Conservation (phyloP, 2,113 vertebrate genomes). For the Takifugu flavidus region DNA sequence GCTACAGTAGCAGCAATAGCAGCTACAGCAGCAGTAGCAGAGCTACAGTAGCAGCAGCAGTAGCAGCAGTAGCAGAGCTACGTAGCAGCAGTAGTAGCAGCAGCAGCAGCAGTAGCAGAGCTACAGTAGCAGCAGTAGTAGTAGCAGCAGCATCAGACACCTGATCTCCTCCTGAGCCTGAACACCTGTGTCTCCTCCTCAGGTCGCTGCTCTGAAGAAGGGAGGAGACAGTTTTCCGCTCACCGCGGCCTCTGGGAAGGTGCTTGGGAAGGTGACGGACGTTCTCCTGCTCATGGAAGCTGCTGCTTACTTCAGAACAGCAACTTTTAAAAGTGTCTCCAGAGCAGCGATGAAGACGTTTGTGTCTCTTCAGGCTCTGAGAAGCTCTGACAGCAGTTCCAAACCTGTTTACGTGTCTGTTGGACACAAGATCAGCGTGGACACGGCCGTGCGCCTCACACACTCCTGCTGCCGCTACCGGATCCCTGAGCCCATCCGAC, state of each 20-base stretch:
- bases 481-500: constrained; percentile 89
- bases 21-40: no score
- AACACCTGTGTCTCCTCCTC: constrained; percentile 23
- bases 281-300: constrained; percentile 4
- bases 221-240: constrained; percentile 85
- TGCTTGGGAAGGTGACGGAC: constrained; percentile 82
- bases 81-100: no score
- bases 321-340: background rate
- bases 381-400: constrained; percentile 78
- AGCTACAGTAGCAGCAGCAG: no score
- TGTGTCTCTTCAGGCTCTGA: constrained; percentile 74
- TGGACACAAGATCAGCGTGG: constrained; percentile 86
- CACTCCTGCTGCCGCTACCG: constrained; percentile 83
- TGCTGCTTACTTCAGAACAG: constrained; percentile 10
- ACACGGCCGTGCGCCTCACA: constrained; percentile 81
- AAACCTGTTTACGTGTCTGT: constrained; percentile 88
- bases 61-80: no score
- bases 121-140: no score
- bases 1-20: no score
- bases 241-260: constrained; percentile 72
- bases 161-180: background rate
- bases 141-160: no score
- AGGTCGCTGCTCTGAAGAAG: constrained; percentile 79
- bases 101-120: no score
- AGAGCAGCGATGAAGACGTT: background rate